These are phyloP conservation scores for Sebastes oblongus DNA, from an alignment of 2,797 vertebrate species.

Conservation along the genomic window DNA sequence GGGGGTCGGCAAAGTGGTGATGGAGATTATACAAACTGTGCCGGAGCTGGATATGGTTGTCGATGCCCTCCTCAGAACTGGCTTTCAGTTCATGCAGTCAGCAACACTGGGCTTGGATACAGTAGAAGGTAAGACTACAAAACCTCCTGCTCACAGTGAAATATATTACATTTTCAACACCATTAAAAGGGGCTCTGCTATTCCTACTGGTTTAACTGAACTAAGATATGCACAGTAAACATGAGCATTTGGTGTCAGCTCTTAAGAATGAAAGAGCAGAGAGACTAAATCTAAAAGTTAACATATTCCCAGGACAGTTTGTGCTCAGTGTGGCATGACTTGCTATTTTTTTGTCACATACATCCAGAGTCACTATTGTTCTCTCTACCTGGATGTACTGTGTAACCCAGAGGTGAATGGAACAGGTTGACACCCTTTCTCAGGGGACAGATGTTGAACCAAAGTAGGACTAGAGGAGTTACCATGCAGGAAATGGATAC, in stretches of 20 bases:
- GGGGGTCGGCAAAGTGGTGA: constrained; percentile 48
- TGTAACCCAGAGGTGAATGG: constrained; percentile 8
- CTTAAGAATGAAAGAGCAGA: neutral
- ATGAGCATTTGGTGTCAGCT: neutral
- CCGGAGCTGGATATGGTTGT: constrained; percentile 63
- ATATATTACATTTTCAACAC: neutral
- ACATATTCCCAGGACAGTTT: neutral
- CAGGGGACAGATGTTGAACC: constrained; percentile 10
- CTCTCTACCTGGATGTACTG: neutral
- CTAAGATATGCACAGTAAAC: neutral
- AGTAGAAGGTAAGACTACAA: constrained; percentile 49
- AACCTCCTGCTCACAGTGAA: neutral
- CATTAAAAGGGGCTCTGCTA: neutral
- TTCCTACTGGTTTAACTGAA: neutral
- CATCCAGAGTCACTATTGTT: neutral
- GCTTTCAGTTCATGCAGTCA: constrained; percentile 69
- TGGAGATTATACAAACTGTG: constrained; percentile 62
- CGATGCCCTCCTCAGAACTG: constrained; percentile 53
- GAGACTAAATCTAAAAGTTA: neutral
- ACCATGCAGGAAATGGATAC: neutral
- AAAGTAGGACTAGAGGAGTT: neutral
- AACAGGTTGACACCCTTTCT: constrained; percentile 45
- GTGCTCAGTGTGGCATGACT: neutral
- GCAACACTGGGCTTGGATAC: constrained; percentile 44
- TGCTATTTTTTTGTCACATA: neutral